Evolutionary conservation across 2,888 invertebrate genomes (phyloP).

Genomic region (Caenorhabditis imperialis): DNA sequence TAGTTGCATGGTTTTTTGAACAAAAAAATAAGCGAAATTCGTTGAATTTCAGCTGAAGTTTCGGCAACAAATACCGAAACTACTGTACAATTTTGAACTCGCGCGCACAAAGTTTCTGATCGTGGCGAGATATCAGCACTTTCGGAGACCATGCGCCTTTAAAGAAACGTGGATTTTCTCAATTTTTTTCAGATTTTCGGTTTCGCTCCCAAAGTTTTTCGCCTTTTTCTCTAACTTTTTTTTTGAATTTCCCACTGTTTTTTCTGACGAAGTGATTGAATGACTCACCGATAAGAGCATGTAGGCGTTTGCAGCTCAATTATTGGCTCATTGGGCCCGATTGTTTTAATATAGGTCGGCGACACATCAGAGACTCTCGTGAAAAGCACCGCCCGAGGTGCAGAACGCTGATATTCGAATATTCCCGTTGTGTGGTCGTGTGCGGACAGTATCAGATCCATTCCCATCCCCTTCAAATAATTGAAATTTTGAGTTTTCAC

Average conservation of each 20-base stretch:
- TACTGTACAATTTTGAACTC: too few species aligned
- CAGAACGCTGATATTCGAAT: constrained; percentile 36
- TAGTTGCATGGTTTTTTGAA: too few species aligned
- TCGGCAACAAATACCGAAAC: too few species aligned
- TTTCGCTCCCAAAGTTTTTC: constrained; percentile 1
- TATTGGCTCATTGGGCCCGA: constrained; percentile 50
- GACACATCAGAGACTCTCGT: constrained; percentile 23
- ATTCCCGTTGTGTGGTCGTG: constrained; percentile 79
- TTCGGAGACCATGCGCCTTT: constrained; percentile 9
- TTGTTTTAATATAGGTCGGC: constrained; percentile 33
- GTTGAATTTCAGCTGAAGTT: too few species aligned
- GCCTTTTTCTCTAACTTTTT: constrained; percentile 1
- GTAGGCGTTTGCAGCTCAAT: constrained; percentile 63
- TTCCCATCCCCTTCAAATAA: constrained; percentile 20
- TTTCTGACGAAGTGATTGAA: background rate
- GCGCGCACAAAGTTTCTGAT: constrained; percentile 1
- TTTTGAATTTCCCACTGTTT: background rate
- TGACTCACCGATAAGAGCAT: constrained; percentile 62
- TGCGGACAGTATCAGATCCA: constrained; percentile 79
- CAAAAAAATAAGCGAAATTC: too few species aligned
- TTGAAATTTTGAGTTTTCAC: background rate
- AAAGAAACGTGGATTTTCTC: background rate
- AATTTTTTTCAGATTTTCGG: background rate
- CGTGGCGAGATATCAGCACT: constrained; percentile 8
- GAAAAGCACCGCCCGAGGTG: constrained; percentile 34